Conservation (phyloP, 2,113 vertebrate species). For the Epinephelus fuscoguttatus region DNA sequence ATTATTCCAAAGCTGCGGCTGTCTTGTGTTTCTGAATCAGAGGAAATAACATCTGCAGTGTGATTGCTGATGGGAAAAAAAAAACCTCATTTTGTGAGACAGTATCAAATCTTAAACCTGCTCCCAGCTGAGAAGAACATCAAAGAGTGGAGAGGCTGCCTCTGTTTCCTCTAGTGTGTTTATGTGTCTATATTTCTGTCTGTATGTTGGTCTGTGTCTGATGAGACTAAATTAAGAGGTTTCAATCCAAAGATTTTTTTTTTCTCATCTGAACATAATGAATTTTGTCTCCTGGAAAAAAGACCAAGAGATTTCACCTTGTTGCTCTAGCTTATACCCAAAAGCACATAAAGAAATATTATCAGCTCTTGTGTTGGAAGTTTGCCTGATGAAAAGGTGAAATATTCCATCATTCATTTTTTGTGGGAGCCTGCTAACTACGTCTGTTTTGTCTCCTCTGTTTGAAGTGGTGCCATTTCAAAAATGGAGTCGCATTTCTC, state of each 20-base stretch:
- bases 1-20: constrained; percentile 12
- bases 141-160: constrained; percentile 43
- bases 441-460: no score
- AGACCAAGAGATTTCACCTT: neutral
- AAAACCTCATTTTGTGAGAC: neutral
- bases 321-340: neutral
- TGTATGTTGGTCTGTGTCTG: neutral
- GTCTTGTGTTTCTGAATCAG: constrained; percentile 7
- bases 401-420: neutral
- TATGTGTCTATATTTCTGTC: constrained; percentile 32
- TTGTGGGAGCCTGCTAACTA: no score
- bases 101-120: constrained; percentile 49
- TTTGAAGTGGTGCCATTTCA: no score
- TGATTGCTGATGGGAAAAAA: neutral
- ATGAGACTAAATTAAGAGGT: constrained; percentile 15
- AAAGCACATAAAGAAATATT: neutral
- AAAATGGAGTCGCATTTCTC: no score
- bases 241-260: constrained; percentile 21
- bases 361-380: neutral
- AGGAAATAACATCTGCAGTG: constrained; percentile 41
- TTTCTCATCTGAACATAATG: neutral
- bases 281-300: constrained; percentile 4
- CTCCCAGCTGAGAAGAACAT: constrained; percentile 43
- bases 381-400: neutral
- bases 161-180: constrained; percentile 27